phyloP scores from a whole-genome alignment of 2,888 invertebrate genomes.

The Leptinotarsa rubiginosa region DNA sequence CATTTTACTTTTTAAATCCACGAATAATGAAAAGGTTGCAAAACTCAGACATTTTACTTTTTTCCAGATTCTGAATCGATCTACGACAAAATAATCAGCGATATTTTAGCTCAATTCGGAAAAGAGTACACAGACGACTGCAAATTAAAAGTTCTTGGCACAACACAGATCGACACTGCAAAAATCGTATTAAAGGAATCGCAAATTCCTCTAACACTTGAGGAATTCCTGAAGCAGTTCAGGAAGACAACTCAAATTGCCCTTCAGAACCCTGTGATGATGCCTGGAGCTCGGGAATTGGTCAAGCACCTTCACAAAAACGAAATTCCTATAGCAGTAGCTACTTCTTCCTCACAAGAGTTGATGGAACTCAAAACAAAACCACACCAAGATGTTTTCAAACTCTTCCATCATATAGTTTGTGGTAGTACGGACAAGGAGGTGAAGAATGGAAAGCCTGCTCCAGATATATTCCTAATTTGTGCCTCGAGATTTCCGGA shows the following conservation, averaged over 20 bases:
- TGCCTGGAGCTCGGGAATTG: constrained; percentile 69
- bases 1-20: too few species aligned
- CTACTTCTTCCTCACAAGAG: constrained; percentile 74
- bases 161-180: constrained; percentile 68
- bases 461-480: constrained; percentile 77
- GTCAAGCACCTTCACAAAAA: constrained; percentile 70
- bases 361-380: constrained; percentile 71
- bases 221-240: constrained; percentile 71
- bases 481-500: constrained; percentile 72
- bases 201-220: constrained; percentile 72
- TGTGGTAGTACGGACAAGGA: constrained; percentile 75
- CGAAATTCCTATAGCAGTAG: constrained; percentile 76
- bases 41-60: background rate
- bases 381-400: constrained; percentile 68
- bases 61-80: constrained; percentile 82
- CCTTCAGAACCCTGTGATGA: constrained; percentile 70
- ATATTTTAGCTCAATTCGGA: constrained; percentile 78
- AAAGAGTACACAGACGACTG: constrained; percentile 82
- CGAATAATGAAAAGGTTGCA: background rate
- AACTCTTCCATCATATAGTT: constrained; percentile 71
- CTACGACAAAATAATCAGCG: constrained; percentile 80
- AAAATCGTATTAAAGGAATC: constrained; percentile 69
- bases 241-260: constrained; percentile 64
- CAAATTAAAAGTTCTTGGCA: constrained; percentile 69
- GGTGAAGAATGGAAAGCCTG: constrained; percentile 78